These are phyloP conservation scores for Cacatua alba DNA, from an alignment of 2,113 vertebrate species.

Conservation along the genomic window DNA sequence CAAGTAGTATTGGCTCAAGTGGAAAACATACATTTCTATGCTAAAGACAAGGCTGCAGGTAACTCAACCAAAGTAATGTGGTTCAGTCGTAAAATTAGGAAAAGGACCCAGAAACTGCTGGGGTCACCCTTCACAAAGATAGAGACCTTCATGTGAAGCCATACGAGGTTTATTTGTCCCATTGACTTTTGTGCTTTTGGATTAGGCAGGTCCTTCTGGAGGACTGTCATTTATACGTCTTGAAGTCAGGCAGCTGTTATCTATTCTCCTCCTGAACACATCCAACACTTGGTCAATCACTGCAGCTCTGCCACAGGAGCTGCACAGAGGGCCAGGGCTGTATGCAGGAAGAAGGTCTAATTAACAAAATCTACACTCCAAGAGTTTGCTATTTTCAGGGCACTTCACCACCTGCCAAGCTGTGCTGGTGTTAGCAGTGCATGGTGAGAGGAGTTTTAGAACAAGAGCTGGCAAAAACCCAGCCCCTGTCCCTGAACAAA, in stretches of 20 bases:
- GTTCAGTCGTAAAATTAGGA: background rate
- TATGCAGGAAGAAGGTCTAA: background rate
- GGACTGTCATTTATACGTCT: background rate
- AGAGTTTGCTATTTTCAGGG: background rate
- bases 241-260: background rate
- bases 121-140: background rate
- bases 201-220: background rate
- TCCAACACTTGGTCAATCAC: background rate
- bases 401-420: slow-evolving; percentile 42
- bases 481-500: slow-evolving; percentile 28
- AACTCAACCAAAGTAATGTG: background rate
- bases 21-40: background rate
- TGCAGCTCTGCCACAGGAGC: background rate
- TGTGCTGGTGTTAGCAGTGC: slow-evolving; percentile 18
- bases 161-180: background rate
- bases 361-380: slow-evolving; percentile 17
- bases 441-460: background rate
- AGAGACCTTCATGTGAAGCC: background rate
- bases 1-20: background rate
- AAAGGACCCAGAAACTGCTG: background rate
- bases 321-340: background rate
- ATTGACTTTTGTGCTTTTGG: background rate
- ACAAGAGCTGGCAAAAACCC: slow-evolving; percentile 9
- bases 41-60: background rate
- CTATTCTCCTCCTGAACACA: background rate